Percentiles rank a stretch among this genome's conserved stretches.
Evolutionary conservation across 2,888 invertebrate species (phyloP).

Genomic region (Drosophila ustulata): DNA sequence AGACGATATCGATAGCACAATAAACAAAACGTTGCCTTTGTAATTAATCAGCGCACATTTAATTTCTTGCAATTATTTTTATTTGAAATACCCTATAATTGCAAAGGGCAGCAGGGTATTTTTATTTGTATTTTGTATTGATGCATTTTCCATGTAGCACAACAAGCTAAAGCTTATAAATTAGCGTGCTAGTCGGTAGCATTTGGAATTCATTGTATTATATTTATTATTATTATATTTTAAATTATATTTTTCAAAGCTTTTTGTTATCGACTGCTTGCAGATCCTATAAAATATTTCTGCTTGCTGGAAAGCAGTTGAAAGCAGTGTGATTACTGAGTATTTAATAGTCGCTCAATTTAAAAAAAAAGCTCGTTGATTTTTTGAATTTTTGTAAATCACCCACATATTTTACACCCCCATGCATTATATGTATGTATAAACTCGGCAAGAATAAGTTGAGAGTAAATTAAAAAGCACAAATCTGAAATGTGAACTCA

Average conservation of each 20-base stretch:
- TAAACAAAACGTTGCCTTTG: conserved; percentile 25
- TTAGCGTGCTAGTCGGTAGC: too few species aligned
- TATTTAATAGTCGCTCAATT: background rate
- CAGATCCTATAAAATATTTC: background rate
- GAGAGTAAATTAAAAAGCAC: conserved; percentile 60
- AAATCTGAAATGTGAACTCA: conserved; percentile 53
- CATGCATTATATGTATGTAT: conserved; percentile 40
- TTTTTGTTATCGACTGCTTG: background rate
- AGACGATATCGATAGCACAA: conserved; percentile 1
- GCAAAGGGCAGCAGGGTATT: background rate
- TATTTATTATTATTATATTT: too few species aligned
- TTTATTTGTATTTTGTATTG: too few species aligned
- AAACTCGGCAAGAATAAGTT: conserved; percentile 49
- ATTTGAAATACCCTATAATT: conserved; percentile 9
- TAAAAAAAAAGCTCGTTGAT: background rate
- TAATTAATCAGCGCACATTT: conserved; percentile 27
- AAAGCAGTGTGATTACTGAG: background rate
- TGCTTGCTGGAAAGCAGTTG: background rate
- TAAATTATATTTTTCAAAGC: too few species aligned
- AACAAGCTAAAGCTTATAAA: too few species aligned
- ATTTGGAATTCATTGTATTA: too few species aligned
- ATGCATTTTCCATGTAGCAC: too few species aligned
- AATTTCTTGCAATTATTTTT: background rate
- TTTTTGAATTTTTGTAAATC: conserved; percentile 25
- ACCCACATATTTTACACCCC: conserved; percentile 52